Evolutionary conservation across 2,888 invertebrate genomes (phyloP).

Genomic region (Phortica magna): DNA sequence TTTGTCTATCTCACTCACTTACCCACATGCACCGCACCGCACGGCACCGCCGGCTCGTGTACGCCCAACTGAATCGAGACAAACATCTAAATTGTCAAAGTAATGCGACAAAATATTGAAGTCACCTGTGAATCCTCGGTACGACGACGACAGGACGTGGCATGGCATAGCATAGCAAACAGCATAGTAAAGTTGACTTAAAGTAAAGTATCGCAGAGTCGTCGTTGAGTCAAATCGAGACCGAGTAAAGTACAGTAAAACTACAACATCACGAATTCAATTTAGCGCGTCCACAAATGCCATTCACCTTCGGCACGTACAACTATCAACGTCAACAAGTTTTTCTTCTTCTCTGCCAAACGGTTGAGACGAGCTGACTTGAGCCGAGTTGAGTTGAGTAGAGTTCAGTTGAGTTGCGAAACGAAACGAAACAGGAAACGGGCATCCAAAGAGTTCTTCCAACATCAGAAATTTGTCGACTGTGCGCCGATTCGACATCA

Average conservation of each 20-base stretch:
- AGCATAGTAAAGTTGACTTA: neutral
- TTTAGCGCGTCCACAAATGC: constrained; percentile 73
- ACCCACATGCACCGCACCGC: neutral
- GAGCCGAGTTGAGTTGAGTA: too few relatives aligned
- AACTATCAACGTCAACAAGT: constrained; percentile 71
- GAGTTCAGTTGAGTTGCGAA: neutral
- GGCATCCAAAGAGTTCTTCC: neutral
- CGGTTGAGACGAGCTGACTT: neutral
- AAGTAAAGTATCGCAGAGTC: neutral
- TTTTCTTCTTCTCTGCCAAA: constrained; percentile 40
- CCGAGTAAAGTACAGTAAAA: constrained; percentile 40
- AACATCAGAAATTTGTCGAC: too few relatives aligned
- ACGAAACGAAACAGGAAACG: neutral
- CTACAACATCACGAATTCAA: constrained; percentile 68
- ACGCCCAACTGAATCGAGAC: constrained; percentile 49
- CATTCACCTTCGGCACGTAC: constrained; percentile 73
- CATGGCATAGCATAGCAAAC: neutral
- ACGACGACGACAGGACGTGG: constrained; percentile 36
- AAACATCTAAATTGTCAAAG: constrained; percentile 72
- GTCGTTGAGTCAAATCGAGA: neutral
- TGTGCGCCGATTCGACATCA: neutral
- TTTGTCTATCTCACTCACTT: neutral
- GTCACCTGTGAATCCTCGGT: constrained; percentile 50
- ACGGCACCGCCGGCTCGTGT: neutral
- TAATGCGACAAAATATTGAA: constrained; percentile 72